A percentile compares a stretch with the other conserved stretches of the same genome.
These are phyloP conservation scores for Glaucomys volans DNA, from an alignment of 2,113 vertebrate species.

Conservation along the genomic window DNA sequence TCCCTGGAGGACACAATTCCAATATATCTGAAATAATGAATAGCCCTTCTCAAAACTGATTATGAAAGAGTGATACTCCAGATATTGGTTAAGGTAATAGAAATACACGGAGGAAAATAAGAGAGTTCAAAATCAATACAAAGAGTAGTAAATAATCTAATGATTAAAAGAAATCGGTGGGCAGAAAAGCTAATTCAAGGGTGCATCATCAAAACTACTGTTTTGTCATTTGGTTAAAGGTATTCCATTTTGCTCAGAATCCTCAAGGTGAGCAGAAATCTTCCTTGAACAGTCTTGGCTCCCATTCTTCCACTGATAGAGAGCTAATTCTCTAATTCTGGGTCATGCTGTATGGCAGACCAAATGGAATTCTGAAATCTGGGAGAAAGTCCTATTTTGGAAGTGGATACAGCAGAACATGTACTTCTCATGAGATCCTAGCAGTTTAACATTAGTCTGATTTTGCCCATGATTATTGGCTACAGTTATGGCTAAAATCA, in stretches of 20 bases:
- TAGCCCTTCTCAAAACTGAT: background rate
- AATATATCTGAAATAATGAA: background rate
- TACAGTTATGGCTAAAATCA: background rate
- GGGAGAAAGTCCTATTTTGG: background rate
- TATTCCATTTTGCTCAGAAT: background rate
- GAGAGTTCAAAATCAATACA: background rate
- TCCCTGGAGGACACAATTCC: background rate
- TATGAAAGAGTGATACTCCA: background rate
- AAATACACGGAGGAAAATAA: too few species aligned
- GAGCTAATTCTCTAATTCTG: background rate
- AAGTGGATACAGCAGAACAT: background rate
- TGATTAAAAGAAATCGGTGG: background rate
- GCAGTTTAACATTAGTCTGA: background rate
- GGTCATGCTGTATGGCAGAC: rapidly evolving
- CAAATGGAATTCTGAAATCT: background rate
- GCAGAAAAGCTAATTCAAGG: background rate
- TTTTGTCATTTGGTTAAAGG: background rate
- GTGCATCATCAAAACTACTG: background rate
- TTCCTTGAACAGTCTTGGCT: background rate
- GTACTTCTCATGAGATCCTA: background rate
- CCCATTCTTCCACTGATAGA: background rate
- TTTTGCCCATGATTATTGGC: background rate
- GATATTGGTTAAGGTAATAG: background rate
- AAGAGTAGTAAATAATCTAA: background rate
- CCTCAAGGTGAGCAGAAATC: background rate